Percentiles rank a stretch among this genome's conserved stretches.
Conservation (phyloP, 1,140 invertebrate genomes). For the Drosophila mojavensis region DNA sequence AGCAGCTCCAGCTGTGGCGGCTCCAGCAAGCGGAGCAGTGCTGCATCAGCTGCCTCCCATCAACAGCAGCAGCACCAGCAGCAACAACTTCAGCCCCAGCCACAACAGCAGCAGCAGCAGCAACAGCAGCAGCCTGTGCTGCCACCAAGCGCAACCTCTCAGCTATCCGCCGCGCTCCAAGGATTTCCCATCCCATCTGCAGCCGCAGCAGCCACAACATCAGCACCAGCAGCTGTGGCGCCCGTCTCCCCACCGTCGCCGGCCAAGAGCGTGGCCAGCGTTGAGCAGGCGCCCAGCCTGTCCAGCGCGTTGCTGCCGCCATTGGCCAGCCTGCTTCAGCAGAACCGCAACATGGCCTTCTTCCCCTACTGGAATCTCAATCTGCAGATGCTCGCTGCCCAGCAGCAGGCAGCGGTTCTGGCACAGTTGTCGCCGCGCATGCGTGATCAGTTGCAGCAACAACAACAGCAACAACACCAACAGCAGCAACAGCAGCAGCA, state of each 20-base stretch:
- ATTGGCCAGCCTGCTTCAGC: slow-evolving; percentile 75
- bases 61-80: slow-evolving; percentile 31
- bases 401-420: slow-evolving; percentile 78
- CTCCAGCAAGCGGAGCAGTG: slow-evolving; percentile 43
- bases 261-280: slow-evolving; percentile 63
- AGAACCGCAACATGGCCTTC: slow-evolving; percentile 81
- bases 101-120: slow-evolving; percentile 25
- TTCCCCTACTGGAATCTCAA: slow-evolving; percentile 84
- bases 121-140: background rate
- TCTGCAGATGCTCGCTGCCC: slow-evolving; percentile 83
- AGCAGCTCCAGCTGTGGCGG: slow-evolving; percentile 23
- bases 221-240: slow-evolving; percentile 28
- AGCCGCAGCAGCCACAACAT: background rate
- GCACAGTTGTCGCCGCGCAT: slow-evolving; percentile 74
- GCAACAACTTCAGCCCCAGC: slow-evolving; percentile 23
- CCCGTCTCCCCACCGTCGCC: slow-evolving; percentile 54
- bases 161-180: slow-evolving; percentile 67
- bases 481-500: slow-evolving; percentile 36
- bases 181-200: slow-evolving; percentile 46
- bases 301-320: slow-evolving; percentile 65
- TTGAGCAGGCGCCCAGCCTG: slow-evolving; percentile 47
- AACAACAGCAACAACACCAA: slow-evolving; percentile 64
- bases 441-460: slow-evolving; percentile 68
- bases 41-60: slow-evolving; percentile 48
- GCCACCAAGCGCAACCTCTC: slow-evolving; percentile 44